Evolutionary conservation across 1,140 invertebrate genomes (phyloP), one percentile per base, ranked within the genome.

Genomic region (Drosophila pachea): DNA sequence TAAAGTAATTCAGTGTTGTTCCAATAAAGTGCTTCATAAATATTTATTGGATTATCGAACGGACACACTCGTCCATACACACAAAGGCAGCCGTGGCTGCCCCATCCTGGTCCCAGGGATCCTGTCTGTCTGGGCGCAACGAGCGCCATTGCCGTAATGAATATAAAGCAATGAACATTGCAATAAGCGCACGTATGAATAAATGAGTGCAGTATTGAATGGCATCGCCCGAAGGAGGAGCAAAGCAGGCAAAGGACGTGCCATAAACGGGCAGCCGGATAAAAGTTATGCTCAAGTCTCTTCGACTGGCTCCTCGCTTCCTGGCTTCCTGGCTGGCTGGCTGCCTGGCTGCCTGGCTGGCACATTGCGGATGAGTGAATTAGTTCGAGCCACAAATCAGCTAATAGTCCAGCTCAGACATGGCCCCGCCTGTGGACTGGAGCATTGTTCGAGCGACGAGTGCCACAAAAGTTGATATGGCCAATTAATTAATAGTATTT

Each of bases 1-100:
- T 86, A 75, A 86, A 86, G 81, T 86, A 86, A 86, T 86, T 86
- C 81, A 86, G 81, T 86, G 81, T 86, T 86, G 81, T 81, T 86
- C 79, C 81, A 86, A 86, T 86, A 86, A 86, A 86, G 81, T 86
- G 81, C 81, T 86, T 86, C 81, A 86, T 86, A 86, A 86, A 86
- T 86, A 86, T 86, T 86, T 86, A 86, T 86, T 86, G 81, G 81
- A 86, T 86, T 86, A 86, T 86, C 82, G 81, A 86, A 81, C 81
- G 70, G 69, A 86, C 42, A 71, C 70, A 55, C 40, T 68, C 61
- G 71, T 50, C 58, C 77, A 67, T n/a, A 56, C 65, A 73, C 40
- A 36, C 42, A 53, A 16, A 14, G 32, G 11, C 11, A 49, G 32
- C 12, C 56, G 45, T 43, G 52, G 52, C 22, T 38, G 22, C 43